Percentiles rank a stretch among this genome's conserved stretches.
Evolutionary conservation across 1,140 invertebrate species (phyloP).

Genomic region (Euura saliciscinereae): DNA sequence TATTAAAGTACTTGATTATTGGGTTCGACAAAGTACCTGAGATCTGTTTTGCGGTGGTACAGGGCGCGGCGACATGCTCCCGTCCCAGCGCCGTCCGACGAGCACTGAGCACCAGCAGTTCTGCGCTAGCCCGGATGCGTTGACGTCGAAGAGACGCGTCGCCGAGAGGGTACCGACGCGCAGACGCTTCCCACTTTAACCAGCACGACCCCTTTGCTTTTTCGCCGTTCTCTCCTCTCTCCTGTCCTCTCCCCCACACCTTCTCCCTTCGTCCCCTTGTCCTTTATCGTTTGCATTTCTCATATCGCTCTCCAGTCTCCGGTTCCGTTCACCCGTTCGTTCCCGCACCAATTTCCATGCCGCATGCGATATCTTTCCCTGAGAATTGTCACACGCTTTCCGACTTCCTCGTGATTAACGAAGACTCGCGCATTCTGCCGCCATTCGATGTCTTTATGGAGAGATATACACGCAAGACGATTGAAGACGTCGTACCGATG

Average conservation of each 20-base stretch:
- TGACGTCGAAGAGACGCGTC: conserved; percentile 53
- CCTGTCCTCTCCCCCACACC: background rate
- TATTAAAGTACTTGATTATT: too few species aligned
- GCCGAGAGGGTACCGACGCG: conserved; percentile 20
- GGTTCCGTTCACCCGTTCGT: too few species aligned
- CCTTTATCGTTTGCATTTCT: too few species aligned
- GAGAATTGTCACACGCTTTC: too few species aligned
- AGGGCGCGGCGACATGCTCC: conserved; percentile 58
- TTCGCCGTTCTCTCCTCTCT: background rate
- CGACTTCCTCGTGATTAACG: too few species aligned
- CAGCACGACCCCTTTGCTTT: conserved; percentile 24
- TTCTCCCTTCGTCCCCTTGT: background rate
- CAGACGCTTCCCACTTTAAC: conserved; percentile 11
- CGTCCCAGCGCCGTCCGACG: conserved; percentile 56
- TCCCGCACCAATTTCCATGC: too few species aligned
- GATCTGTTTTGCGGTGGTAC: conserved; percentile 49
- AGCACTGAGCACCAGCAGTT: conserved; percentile 47
- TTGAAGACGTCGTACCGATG: too few species aligned
- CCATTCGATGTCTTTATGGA: too few species aligned
- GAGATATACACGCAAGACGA: too few species aligned
- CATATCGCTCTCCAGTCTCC: too few species aligned
- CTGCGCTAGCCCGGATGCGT: conserved; percentile 51
- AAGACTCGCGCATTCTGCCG: too few species aligned
- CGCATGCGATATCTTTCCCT: too few species aligned
- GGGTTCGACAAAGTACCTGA: conserved; percentile 43